Evolutionary conservation across 2,113 vertebrate genomes (phyloP), one percentile per base, ranked within the genome.

Genomic region (Nothocercus julius): DNA sequence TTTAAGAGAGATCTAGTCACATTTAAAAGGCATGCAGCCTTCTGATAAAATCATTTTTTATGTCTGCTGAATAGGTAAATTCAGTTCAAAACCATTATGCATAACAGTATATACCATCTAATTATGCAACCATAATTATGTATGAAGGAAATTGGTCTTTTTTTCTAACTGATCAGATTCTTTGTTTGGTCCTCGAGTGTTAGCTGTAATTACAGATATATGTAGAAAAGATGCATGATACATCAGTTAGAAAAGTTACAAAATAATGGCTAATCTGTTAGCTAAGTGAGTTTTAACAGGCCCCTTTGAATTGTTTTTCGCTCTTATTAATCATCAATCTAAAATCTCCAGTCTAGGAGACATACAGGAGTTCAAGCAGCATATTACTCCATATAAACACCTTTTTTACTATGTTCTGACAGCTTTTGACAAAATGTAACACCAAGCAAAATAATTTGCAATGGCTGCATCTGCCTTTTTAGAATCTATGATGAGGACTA

Each of bases 341-440:
- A 66, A 91, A 78, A 77, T 76, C 74, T 91, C 53, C 27, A 89
- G 44, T 27, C 81, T 79, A 81, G 68, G 66, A 94, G 90, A 91
- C 4, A 27, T 66, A 75, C 61, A 95, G 73, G 89, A 95, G 94
- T 92, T 92, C 94, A 96, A 92, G 80, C 87, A 75, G 88, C 76
- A 82, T 88, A 94, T 94, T 95, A 84, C 69, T 86, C 80, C 84
- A 44, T 93, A 93, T 83, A 96, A 95, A 92, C 92, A 94, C 90
- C 85, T 92, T 95, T 94, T 94, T 93, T 84, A 86, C 92, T 94
- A 93, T 27, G 47, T 72, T 92, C 66, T 96, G 95, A 96, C 94
- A 96, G 90, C 88, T 95, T 96, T 92, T 96, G 95, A 95, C 92
- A 96, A 95, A 95, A 95, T 90, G 56, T 92, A 96, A 88, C 92